phyloP scores from a whole-genome alignment of 53 echinoderm and acorn worm genomes.

The Arbacia lixula region DNA sequence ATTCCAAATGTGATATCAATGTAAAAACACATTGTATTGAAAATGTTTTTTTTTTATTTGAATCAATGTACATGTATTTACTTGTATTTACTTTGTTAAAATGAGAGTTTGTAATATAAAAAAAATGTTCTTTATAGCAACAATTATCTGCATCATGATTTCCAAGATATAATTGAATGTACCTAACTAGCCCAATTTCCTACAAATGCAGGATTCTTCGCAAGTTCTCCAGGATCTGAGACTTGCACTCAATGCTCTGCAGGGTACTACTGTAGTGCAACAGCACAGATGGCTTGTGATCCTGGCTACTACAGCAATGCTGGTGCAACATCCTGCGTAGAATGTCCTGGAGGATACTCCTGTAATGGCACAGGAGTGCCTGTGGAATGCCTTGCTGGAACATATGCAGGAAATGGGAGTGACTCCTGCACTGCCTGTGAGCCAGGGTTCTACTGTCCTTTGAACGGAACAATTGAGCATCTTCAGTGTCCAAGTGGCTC shows the following conservation, averaged over 20 bases:
- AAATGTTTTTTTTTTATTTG: too few species aligned
- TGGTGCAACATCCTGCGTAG: constrained; percentile 67
- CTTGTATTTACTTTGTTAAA: too few species aligned
- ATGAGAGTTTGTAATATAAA: too few species aligned
- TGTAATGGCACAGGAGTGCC: constrained; percentile 76
- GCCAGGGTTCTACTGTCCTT: constrained; percentile 77
- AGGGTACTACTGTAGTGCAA: constrained; percentile 80
- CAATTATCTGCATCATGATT: too few species aligned
- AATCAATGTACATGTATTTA: too few species aligned
- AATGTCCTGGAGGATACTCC: constrained; percentile 73
- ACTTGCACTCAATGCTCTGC: constrained; percentile 73
- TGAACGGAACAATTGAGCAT: constrained; percentile 63
- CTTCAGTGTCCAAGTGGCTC: constrained; percentile 50
- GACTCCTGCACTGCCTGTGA: constrained; percentile 71
- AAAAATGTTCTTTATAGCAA: too few species aligned
- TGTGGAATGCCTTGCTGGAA: constrained; percentile 65
- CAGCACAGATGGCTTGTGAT: constrained; percentile 65
- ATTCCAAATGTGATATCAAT: too few species aligned
- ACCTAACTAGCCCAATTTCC: too few species aligned
- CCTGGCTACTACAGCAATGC: constrained; percentile 76
- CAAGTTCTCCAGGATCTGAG: constrained; percentile 55
- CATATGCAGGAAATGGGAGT: constrained; percentile 77
- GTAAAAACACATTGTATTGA: too few species aligned
- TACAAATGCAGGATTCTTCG: constrained; percentile 40
- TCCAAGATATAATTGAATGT: too few species aligned